A percentile compares a stretch with the other conserved stretches of the same genome.
phyloP scores from a whole-genome alignment of 2,113 vertebrate species.

The Chloebia gouldiae region DNA sequence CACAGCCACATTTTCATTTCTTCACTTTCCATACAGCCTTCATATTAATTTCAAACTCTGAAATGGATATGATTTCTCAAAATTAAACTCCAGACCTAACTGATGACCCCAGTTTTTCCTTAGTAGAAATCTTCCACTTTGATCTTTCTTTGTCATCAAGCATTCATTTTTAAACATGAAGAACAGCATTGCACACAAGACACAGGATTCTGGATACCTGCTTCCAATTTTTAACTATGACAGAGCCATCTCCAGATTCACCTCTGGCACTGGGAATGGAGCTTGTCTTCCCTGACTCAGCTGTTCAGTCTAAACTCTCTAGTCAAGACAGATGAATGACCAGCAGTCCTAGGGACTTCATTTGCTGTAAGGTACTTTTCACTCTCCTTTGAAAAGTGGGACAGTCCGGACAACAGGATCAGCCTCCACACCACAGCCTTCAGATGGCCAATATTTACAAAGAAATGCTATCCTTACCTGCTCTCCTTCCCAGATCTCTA shows the following conservation, averaged over 20 bases:
- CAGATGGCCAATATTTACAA: not conserved
- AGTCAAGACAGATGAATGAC: not conserved
- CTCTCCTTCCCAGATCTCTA: not conserved
- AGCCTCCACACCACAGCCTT: not conserved
- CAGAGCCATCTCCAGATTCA: not conserved
- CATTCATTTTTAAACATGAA: not conserved
- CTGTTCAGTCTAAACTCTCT: not conserved
- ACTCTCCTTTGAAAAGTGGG: not conserved
- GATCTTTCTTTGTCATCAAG: not conserved
- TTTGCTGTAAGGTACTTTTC: not conserved
- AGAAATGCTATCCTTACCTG: not conserved
- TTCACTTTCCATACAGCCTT: not conserved
- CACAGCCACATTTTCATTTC: not conserved
- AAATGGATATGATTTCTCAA: constrained; percentile 8
- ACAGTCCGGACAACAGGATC: not conserved
- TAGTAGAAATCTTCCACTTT: not conserved
- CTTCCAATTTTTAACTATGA: not conserved
- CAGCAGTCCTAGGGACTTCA: not conserved
- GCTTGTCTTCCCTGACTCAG: not conserved
- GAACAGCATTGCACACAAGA: not conserved
- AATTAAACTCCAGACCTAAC: not conserved
- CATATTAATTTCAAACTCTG: not conserved
- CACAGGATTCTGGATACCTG: not conserved
- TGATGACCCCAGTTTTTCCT: not conserved
- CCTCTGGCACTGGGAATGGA: not conserved